A percentile compares a stretch with the other conserved stretches of the same genome.
Evolutionary conservation across 2,888 invertebrate genomes (phyloP).

Genomic region (Chymomyza fuscimana): DNA sequence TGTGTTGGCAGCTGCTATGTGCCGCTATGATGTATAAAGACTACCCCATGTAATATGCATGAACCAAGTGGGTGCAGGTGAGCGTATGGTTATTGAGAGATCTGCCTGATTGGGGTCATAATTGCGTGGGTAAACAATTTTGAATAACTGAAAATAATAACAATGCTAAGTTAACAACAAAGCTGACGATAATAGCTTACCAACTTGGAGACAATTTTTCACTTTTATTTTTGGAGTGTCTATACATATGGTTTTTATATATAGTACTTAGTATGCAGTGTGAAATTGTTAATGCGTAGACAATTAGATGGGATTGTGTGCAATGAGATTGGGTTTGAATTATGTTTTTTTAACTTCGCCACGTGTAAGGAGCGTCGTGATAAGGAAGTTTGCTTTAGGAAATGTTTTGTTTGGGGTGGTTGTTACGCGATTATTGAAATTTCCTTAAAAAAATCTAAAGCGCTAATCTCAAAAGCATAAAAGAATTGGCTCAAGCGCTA

Average conservation of each 20-base stretch:
- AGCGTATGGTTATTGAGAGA: slow-evolving; percentile 29
- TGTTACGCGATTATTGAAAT: no score
- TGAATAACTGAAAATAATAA: neutral
- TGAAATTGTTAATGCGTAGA: neutral
- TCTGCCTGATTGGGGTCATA: slow-evolving; percentile 10
- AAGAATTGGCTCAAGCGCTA: no score
- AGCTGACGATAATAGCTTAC: neutral
- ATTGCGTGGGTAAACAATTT: neutral
- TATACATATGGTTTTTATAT: neutral
- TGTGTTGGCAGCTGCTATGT: neutral
- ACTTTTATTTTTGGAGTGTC: neutral
- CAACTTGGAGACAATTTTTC: neutral
- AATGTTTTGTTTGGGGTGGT: no score
- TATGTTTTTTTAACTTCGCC: neutral
- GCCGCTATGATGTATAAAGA: neutral
- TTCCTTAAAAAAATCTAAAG: no score
- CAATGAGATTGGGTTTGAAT: neutral
- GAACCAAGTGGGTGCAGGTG: slow-evolving; percentile 34
- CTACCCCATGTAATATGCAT: neutral
- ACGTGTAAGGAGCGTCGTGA: neutral
- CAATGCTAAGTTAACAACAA: neutral
- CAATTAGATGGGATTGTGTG: neutral
- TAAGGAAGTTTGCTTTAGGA: neutral
- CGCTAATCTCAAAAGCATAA: no score
- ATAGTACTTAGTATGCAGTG: neutral